phyloP scores from a whole-genome alignment of 2,113 vertebrate species.

The Albula glossodonta region DNA sequence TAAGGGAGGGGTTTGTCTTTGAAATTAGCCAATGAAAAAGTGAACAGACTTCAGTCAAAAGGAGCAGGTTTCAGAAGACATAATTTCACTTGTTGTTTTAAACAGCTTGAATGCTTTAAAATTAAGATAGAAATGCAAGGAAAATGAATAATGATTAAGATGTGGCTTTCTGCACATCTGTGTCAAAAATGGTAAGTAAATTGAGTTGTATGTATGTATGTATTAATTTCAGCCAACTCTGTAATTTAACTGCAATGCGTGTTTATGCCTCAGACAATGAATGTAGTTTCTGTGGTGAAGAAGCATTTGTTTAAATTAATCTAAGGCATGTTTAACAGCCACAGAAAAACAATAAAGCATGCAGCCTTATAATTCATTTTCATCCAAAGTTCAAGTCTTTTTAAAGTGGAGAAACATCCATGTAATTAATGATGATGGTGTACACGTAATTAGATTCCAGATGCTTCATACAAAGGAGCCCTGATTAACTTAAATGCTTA shows the following conservation, averaged over 20 bases:
- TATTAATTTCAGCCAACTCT: too few relatives aligned
- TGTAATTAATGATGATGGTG: not conserved
- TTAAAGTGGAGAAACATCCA: not conserved
- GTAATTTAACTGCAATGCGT: too few relatives aligned
- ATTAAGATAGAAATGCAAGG: too few relatives aligned
- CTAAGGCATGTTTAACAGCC: not conserved
- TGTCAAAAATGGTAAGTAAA: too few relatives aligned
- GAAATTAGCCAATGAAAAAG: not conserved
- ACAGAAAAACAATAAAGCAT: not conserved
- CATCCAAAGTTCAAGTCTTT: not conserved
- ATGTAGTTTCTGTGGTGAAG: not conserved
- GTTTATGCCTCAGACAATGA: too few relatives aligned
- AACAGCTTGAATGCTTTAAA: not conserved
- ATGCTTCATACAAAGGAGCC: not conserved
- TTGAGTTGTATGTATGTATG: too few relatives aligned
- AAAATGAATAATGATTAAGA: too few relatives aligned
- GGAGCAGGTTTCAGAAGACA: not conserved
- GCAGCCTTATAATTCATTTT: not conserved
- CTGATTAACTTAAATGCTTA: too few relatives aligned
- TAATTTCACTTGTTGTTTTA: not conserved
- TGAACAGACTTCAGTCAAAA: not conserved
- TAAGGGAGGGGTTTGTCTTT: not conserved
- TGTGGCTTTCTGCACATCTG: too few relatives aligned
- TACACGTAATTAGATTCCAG: not conserved
- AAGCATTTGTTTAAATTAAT: not conserved